A percentile compares a stretch with the other conserved stretches of the same genome.
These are phyloP conservation scores for Mesorhabditis spiculigera DNA, from an alignment of 2,888 invertebrate genomes.

Conservation along the genomic window DNA sequence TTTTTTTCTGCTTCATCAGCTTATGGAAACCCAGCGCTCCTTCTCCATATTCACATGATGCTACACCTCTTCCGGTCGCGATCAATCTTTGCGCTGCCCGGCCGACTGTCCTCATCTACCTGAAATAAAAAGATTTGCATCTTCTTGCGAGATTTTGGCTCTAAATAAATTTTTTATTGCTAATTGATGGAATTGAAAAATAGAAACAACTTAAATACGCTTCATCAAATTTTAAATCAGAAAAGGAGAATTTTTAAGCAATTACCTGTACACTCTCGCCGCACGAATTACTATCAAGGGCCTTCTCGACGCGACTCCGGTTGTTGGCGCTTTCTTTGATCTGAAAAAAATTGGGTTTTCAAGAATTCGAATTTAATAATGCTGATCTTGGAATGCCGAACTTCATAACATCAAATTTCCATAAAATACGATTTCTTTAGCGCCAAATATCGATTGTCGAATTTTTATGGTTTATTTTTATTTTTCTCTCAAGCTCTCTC, in stretches of 20 bases:
- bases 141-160: neutral
- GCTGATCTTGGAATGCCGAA: too few species aligned
- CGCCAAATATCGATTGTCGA: too few species aligned
- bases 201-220: neutral
- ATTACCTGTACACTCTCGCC: constrained; percentile 5
- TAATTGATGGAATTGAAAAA: too few species aligned
- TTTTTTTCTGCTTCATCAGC: too few species aligned
- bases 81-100: constrained; percentile 1
- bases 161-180: neutral
- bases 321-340: neutral
- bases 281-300: neutral
- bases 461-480: too few species aligned
- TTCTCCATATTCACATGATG: neutral
- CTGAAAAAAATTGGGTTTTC: too few species aligned
- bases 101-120: constrained; percentile 6
- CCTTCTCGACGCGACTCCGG: neutral
- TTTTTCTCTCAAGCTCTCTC: too few species aligned
- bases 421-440: too few species aligned
- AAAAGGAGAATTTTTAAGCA: neutral
- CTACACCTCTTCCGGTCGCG: neutral
- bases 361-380: too few species aligned
- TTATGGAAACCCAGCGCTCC: too few species aligned
- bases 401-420: too few species aligned
- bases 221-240: neutral
- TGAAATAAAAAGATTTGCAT: neutral